A percentile compares a stretch with the other conserved stretches of the same genome.
These are phyloP conservation scores for Pogonomyrmex californicus DNA, from an alignment of 1,140 invertebrate genomes.

Conservation along the genomic window DNA sequence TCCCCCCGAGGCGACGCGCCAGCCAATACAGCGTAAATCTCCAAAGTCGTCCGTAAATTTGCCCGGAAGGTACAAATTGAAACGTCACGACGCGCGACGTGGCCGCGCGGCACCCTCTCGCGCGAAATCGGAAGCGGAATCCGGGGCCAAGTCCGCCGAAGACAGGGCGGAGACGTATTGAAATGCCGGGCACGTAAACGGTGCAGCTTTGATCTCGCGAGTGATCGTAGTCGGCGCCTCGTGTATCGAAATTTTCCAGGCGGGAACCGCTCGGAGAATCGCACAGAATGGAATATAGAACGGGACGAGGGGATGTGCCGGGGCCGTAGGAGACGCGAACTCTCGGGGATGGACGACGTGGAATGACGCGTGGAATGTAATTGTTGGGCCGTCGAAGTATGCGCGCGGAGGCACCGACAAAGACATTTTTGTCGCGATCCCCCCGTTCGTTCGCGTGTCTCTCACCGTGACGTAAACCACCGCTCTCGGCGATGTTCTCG, in stretches of 20 bases:
- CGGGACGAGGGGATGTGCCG: constrained; percentile 45
- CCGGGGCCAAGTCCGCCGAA: constrained; percentile 63
- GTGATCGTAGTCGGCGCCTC: constrained; percentile 74
- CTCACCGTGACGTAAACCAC: constrained; percentile 37
- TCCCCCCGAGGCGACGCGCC: not conserved
- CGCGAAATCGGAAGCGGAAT: constrained; percentile 70
- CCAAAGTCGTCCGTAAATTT: constrained; percentile 27
- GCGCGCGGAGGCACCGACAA: constrained; percentile 73
- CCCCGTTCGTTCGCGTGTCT: constrained; percentile 31
- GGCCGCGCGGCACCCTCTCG: constrained; percentile 64
- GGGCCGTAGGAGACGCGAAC: constrained; percentile 49
- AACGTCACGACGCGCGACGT: constrained; percentile 42
- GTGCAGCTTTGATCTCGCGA: constrained; percentile 76
- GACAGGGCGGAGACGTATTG: constrained; percentile 67
- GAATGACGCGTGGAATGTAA: constrained; percentile 78
- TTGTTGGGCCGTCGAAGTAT: constrained; percentile 77
- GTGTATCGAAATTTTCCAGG: constrained; percentile 78
- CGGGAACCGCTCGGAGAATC: constrained; percentile 63
- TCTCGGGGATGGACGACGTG: constrained; percentile 67
- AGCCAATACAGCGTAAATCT: constrained; percentile 30
- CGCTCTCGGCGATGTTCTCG: constrained; percentile 7
- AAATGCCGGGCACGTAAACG: constrained; percentile 74
- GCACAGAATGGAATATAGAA: constrained; percentile 40
- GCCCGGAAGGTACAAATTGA: constrained; percentile 32
- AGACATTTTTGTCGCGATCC: constrained; percentile 75